Base-by-base conservation (phyloP, 2,797 vertebrate species). In the Sebastes goodei region DNA sequence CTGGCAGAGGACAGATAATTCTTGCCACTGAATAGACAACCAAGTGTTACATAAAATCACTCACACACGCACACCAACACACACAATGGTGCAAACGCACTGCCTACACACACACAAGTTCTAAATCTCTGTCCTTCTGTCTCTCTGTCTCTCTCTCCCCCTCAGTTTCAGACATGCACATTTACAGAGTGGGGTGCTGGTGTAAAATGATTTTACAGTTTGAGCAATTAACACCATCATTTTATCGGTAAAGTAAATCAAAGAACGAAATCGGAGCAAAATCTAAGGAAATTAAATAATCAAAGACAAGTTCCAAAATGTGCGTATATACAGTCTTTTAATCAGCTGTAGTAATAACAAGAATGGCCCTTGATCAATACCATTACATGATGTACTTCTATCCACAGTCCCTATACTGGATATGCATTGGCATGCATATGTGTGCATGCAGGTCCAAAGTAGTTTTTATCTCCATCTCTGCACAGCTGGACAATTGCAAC, bases 1-100 rank as follows among this genome's bases (percentile, higher is more conserved):
- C 63, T 84, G 86, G 88, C 83, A 77, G 61, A 63, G 76, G 61
- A 82, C 63, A 67, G 32, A 86, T 80, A 23, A 85, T 76, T 83
- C 78, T 66, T 81, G 42, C 84, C 46, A 73, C 76, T 70, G 76
- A 90, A 90, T n/a, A 84, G 83, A 85, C 71, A 84, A 86, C 64
- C 25, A 21, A 85, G 71, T 80, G 80, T 89, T 90, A 90, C 66
- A 91, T 90, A 87, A 91, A 91, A 76, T 61, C 32, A 63, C 35
- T 64, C 38, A 49, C 53, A 67, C 53, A 67, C 67, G 21, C 33
- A 52, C 33, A 30, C 80, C 64, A 63, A 53, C 42, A 69, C 56
- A 69, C 69, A 80, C 35, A 83, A 42, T 21, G 42, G 59, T n/a
- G 61, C 71, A 56, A n/a, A 68, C 29, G 32, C 74, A 15, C 79